Evolutionary conservation across 2,797 vertebrate species (phyloP), one percentile per base, ranked within the genome.

Genomic region (Pipistrellus kuhlii): DNA sequence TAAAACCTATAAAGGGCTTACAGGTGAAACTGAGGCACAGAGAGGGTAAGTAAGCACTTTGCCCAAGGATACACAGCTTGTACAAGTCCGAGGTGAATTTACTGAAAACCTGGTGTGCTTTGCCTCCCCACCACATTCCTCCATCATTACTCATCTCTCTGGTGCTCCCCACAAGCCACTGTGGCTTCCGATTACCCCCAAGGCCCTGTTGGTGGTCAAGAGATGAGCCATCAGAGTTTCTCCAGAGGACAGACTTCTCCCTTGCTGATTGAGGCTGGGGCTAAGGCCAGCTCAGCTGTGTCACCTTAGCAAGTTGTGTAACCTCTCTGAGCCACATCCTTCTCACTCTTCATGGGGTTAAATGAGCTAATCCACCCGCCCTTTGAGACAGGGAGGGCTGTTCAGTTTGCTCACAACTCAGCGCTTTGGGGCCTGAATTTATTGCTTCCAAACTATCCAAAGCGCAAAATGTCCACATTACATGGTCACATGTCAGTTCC

Each of bases 391-490:
- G 57, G 38, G 14, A 81, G 64, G 15, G 23, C 8, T 8, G 51
- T 12, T 46, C 7, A 23, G 17, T 44, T 82, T 82, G 83, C 69
- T 81, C 85, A 85, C 78, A 90, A 51, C 89, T 91, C 91, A 72
- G 85, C 78, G 92, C 93, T 30, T 88, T 30, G 2, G 71, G 82
- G 73, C 69, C 46, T 2, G 30, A 59, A 78, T 41, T 90, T 55
- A 32, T 8, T 4, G 73, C 80, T 94, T 89, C 88, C 95, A 77
- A 94, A 55, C 59, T 66, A 92, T 55, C 48, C 80, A 2, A 84
- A 91, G 91, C 78, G 57, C 30, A 41, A 84, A 72, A 48, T 12
- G 73, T 59, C 84, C 90, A 87, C 93, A 78, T n/a, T 32, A 75
- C 91, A 27, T 9, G 30, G 80, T 68, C 89, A 17, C 77, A 30